phyloP scores from a whole-genome alignment of 2,797 vertebrate genomes.

The Microtus californicus region DNA sequence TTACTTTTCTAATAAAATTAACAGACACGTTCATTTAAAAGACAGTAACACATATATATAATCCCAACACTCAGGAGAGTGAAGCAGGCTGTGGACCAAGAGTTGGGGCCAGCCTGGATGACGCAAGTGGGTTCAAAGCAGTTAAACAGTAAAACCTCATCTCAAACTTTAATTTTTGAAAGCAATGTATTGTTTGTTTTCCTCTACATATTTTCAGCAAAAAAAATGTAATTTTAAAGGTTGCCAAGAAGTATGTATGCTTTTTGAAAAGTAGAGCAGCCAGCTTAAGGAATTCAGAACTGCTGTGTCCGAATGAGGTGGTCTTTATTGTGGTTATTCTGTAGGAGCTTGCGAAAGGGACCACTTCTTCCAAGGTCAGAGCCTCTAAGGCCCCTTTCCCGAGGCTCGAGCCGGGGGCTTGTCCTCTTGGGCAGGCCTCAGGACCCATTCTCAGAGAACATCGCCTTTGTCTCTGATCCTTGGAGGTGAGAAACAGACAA shows the following conservation, averaged over 20 bases:
- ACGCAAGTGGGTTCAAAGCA: background rate
- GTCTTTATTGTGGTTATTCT: conserved; percentile 22
- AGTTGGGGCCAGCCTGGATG: background rate
- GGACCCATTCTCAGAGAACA: conserved; percentile 74
- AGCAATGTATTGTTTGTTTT: conserved; percentile 1
- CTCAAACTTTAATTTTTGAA: background rate
- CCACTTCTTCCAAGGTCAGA: conserved; percentile 80
- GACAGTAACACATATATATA: background rate
- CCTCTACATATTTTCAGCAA: background rate
- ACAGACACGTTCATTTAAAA: background rate
- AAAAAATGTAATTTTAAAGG: background rate
- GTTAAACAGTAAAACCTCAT: background rate
- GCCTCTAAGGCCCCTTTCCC: conserved; percentile 72
- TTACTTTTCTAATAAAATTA: conserved; percentile 28
- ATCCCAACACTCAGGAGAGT: background rate
- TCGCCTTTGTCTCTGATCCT: conserved; percentile 55
- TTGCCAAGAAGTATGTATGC: background rate
- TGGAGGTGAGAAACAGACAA: conserved; percentile 30
- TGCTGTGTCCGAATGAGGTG: conserved; percentile 68
- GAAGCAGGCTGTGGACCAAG: background rate
- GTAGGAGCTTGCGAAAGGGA: conserved; percentile 35
- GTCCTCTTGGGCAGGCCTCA: conserved; percentile 62
- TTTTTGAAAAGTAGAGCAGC: conserved; percentile 37
- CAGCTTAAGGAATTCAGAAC: conserved; percentile 62
- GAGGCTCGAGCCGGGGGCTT: conserved; percentile 42